These are phyloP conservation scores for Drosophila nigritarsus DNA, from an alignment of 2,888 invertebrate species.

Conservation along the genomic window DNA sequence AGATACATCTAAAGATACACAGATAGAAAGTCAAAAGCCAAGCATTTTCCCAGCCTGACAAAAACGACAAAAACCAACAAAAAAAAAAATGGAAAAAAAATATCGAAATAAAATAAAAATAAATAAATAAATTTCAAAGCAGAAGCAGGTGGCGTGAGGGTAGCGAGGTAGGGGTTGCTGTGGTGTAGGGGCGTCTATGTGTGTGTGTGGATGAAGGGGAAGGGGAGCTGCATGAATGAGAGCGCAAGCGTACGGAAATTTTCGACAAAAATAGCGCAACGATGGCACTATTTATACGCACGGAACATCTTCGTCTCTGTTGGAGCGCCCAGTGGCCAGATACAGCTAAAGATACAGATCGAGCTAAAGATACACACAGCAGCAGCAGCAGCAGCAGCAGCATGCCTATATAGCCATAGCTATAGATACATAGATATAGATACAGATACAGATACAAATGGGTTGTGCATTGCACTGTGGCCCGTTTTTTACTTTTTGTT, in stretches of 20 bases:
- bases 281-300: conserved; percentile 81
- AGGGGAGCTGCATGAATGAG: conserved; percentile 67
- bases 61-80: conserved; percentile 11
- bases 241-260: conserved; percentile 78
- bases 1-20: conserved; percentile 22
- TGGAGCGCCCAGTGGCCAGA: conserved; percentile 63
- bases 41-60: conserved; percentile 51
- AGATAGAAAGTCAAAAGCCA: conserved; percentile 32
- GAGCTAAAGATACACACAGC: conserved; percentile 29
- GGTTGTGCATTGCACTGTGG: conserved; percentile 44
- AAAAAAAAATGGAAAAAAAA: conserved; percentile 19
- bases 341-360: conserved; percentile 33
- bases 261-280: conserved; percentile 81
- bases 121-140: conserved; percentile 52
- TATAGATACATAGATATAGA: conserved; percentile 25
- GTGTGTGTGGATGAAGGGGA: neutral
- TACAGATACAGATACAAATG: conserved; percentile 38
- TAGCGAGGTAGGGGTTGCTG: neutral
- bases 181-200: neutral
- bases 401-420: conserved; percentile 14
- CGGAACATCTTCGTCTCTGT: conserved; percentile 37
- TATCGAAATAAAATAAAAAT: conserved; percentile 47
- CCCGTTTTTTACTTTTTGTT: conserved; percentile 19
- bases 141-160: conserved; percentile 43
- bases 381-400: conserved; percentile 2